These are phyloP conservation scores for Bergia sp. DNA, from an alignment of 92 coral and sea anemone species.

Conservation along the genomic window DNA sequence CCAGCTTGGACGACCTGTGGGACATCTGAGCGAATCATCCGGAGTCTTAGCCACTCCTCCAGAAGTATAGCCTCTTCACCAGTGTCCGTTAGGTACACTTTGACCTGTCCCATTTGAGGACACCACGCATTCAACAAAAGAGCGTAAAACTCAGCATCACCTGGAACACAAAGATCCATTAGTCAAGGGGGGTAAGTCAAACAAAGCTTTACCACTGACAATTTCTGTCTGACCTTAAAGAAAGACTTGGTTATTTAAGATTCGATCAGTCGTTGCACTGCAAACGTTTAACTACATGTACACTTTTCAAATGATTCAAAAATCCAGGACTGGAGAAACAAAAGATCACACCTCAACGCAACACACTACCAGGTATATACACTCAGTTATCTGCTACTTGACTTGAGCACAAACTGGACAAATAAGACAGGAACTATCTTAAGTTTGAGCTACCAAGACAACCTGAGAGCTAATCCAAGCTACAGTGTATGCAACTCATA, in stretches of 20 bases:
- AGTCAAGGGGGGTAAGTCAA: background rate
- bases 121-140: constrained; percentile 87
- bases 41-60: constrained; percentile 92
- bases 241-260: background rate
- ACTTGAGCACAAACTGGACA: no score
- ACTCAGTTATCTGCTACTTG: no score
- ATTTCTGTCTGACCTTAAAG: background rate
- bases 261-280: background rate
- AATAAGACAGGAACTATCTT: no score
- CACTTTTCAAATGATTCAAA: no score
- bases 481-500: no score
- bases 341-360: no score
- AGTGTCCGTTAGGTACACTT: constrained; percentile 85
- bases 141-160: constrained; percentile 57
- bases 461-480: no score
- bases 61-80: constrained; percentile 93
- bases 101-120: constrained; percentile 84
- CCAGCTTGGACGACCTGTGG: constrained; percentile 91
- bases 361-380: no score
- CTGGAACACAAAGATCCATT: constrained; percentile 44
- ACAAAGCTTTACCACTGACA: background rate
- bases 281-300: no score
- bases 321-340: no score
- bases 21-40: constrained; percentile 90
- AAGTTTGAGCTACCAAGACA: no score